These are phyloP conservation scores for Cephalotes varians DNA, from an alignment of 2,888 invertebrate genomes.

Conservation along the genomic window DNA sequence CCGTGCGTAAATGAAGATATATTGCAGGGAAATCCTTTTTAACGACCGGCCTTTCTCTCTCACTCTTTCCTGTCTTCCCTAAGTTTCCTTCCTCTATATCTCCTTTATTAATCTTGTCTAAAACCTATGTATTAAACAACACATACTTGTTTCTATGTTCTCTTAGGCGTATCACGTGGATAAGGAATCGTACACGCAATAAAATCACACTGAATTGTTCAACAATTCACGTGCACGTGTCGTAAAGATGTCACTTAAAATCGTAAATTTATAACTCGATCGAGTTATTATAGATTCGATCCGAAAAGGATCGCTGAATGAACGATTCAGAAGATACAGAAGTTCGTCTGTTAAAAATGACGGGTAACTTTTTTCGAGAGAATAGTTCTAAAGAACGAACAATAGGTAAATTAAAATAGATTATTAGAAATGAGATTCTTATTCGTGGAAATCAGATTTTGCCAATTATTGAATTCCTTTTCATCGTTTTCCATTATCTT, in stretches of 20 bases:
- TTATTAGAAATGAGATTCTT: background rate
- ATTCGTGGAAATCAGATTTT: background rate
- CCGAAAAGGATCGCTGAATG: background rate
- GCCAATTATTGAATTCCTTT: background rate
- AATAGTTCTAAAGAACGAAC: background rate
- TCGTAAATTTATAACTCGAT: conserved; percentile 7
- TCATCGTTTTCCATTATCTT: background rate
- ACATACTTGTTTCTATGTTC: background rate
- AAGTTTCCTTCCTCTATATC: background rate
- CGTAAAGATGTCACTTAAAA: background rate
- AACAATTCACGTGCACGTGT: background rate
- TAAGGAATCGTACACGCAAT: background rate
- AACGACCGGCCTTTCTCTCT: conserved; percentile 61
- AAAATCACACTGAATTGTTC: background rate
- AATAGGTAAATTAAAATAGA: background rate
- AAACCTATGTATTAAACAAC: conserved; percentile 18
- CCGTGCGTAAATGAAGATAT: conserved; percentile 77
- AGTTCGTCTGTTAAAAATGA: background rate
- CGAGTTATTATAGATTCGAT: no score
- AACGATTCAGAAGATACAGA: no score
- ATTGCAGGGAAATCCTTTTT: conserved; percentile 77
- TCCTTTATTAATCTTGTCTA: background rate
- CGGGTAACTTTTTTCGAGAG: background rate
- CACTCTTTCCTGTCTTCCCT: background rate
- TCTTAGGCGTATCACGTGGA: background rate